Conservation (phyloP, 2,113 vertebrate genomes). For the Bubo scandiacus region DNA sequence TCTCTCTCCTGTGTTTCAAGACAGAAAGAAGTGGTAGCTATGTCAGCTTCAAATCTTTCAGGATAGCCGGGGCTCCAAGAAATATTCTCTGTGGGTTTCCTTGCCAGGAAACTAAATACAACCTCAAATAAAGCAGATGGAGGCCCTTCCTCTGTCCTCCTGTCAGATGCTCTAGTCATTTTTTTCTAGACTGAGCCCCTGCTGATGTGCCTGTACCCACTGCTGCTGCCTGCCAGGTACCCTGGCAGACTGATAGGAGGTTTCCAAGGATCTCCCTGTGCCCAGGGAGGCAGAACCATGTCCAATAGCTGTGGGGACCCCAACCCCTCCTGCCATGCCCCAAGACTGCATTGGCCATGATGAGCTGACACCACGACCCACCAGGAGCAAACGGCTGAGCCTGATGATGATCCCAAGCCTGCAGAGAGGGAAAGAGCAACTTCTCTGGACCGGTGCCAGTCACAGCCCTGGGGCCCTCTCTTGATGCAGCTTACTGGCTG, state of each 20-base stretch:
- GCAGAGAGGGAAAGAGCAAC: neutral
- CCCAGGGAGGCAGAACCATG: neutral
- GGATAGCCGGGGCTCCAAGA: neutral
- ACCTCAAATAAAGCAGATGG: neutral
- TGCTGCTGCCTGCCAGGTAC: neutral
- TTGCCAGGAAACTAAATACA: neutral
- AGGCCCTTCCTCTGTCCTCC: neutral
- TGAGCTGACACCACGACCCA: neutral
- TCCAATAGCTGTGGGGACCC: fast-evolving
- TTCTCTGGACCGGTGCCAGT: neutral
- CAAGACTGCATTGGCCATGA: neutral
- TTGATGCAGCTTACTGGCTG: neutral
- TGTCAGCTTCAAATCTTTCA: neutral
- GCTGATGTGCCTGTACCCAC: neutral
- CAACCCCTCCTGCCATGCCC: neutral
- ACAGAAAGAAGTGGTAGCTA: neutral
- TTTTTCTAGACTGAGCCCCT: neutral
- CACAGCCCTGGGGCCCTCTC: neutral
- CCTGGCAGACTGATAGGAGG: neutral
- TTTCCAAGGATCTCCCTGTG: neutral
- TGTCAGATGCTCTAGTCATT: neutral
- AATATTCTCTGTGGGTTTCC: neutral
- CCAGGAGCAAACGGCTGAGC: neutral
- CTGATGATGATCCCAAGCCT: neutral
- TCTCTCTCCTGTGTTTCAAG: neutral